Evolutionary conservation across 2,888 invertebrate species (phyloP), one percentile per base, ranked within the genome.

Genomic region (Crepidodera aurea): DNA sequence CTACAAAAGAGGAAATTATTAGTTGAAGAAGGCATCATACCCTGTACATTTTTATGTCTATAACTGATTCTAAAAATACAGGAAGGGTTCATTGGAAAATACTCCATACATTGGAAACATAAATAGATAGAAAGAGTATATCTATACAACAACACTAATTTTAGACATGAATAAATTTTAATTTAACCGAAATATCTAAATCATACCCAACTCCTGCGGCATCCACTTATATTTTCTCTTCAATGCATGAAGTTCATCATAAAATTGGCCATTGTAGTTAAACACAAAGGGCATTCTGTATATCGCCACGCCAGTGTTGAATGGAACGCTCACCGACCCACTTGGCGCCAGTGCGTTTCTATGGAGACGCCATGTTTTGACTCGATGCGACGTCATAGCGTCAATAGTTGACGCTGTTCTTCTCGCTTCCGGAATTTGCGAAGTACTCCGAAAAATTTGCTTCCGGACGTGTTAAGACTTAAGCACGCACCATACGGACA

Each of bases 321-420:
- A 65, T 58, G 65, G 61, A 55, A 53, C 57, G 67, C 69, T 65
- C 68, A 67, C 39, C 60, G 67, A 57, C 64, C 69, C 71, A 65
- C 60, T 57, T 67, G 78, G 76, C 77, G 75, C 76, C 77, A 71
- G 69, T 65, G 64, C 70, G 78, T 79, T 70, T 70, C 72, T 75
- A 74, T 69, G 75, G 67, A 73, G 72, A 79, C 79, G 77, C 76
- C 78, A 78, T 79, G 78, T 77, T 78, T 76, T 77, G 76, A 75
- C 70, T 70, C 71, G 75, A 74, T 68, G 73, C 77, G 78, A 79
- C 79, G 78, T 76, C 69, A 71, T 58, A 34, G 56, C 71, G 73
- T 71, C 71, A 70, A 72, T 72, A 70, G 64, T 61, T 60, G 22
- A 55, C 29, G 56, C 44, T 37, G 13, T 25, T n/a, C 56, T 46